Conservation (phyloP, 1,140 invertebrate species). For the Pogonus chalceus region DNA sequence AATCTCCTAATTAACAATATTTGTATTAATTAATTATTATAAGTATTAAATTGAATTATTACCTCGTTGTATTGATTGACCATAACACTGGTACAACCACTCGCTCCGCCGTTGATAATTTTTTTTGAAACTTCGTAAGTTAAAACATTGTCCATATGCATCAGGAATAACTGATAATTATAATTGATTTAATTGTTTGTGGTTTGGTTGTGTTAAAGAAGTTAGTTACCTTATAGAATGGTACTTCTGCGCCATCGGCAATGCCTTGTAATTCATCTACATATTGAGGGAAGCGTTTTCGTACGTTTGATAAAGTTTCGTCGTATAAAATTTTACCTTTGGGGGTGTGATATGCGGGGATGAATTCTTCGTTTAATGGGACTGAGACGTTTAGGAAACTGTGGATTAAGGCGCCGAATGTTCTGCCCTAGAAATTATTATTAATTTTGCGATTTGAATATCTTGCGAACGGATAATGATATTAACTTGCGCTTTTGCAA, state of each 20-base stretch:
- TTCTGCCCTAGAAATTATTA: slow-evolving; percentile 70
- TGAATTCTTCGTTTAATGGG: slow-evolving; percentile 54
- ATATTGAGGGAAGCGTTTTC: slow-evolving; percentile 68
- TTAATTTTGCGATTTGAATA: slow-evolving; percentile 3
- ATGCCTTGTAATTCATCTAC: slow-evolving; percentile 72
- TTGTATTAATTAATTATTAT: slow-evolving; percentile 8
- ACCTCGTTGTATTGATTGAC: slow-evolving; percentile 55
- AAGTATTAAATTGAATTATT: slow-evolving; percentile 15
- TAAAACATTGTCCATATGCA: slow-evolving; percentile 73
- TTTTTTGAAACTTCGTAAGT: slow-evolving; percentile 45
- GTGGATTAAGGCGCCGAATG: slow-evolving; percentile 62
- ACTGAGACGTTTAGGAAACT: slow-evolving; percentile 50
- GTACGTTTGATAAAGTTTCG: slow-evolving; percentile 54
- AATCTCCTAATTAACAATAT: slow-evolving; percentile 46
- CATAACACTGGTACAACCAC: slow-evolving; percentile 68
- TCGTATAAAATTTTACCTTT: slow-evolving; percentile 61
- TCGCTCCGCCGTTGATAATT: slow-evolving; percentile 44
- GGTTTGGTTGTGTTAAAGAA: background rate
- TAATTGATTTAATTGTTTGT: too few species aligned
- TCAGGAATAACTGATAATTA: slow-evolving; percentile 60
- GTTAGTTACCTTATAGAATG: slow-evolving; percentile 61
- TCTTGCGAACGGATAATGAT: background rate
- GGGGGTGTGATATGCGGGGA: slow-evolving; percentile 58
- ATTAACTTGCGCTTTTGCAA: too few species aligned
- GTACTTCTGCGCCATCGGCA: slow-evolving; percentile 69